These are phyloP conservation scores for Babylonia areolata DNA, from an alignment of 1,140 invertebrate species.

Conservation along the genomic window DNA sequence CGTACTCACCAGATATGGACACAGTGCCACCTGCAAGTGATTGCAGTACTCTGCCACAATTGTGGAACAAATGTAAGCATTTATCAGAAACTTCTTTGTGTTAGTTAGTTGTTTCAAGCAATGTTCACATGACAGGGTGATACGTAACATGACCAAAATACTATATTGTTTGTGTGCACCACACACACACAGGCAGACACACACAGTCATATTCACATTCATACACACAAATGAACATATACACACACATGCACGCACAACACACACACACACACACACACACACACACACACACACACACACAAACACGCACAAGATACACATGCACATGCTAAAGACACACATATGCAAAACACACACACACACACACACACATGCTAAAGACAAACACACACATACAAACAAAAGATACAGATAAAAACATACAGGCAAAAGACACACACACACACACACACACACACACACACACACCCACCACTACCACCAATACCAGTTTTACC, in stretches of 20 bases:
- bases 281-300: not conserved
- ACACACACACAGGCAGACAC: too few species aligned
- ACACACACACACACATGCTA: not conserved
- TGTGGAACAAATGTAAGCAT: too few species aligned
- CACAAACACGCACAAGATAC: not conserved
- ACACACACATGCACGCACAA: not conserved
- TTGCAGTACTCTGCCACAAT: too few species aligned
- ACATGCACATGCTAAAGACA: not conserved
- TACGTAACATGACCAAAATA: too few species aligned
- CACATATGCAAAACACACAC: not conserved
- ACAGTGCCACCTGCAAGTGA: conserved; percentile 26
- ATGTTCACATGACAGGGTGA: too few species aligned
- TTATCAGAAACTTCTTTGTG: too few species aligned
- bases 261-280: not conserved
- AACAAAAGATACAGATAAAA: not conserved
- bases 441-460: not conserved
- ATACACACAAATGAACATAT: not conserved
- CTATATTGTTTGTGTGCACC: too few species aligned
- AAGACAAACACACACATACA: not conserved
- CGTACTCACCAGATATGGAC: conserved; percentile 32
- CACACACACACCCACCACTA: not conserved
- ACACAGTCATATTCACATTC: not conserved
- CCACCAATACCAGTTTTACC: not conserved
- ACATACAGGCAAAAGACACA: not conserved
- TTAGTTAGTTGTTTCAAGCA: too few species aligned